Conservation (phyloP, 2,888 invertebrate species). For the Esperia sulphurella region DNA sequence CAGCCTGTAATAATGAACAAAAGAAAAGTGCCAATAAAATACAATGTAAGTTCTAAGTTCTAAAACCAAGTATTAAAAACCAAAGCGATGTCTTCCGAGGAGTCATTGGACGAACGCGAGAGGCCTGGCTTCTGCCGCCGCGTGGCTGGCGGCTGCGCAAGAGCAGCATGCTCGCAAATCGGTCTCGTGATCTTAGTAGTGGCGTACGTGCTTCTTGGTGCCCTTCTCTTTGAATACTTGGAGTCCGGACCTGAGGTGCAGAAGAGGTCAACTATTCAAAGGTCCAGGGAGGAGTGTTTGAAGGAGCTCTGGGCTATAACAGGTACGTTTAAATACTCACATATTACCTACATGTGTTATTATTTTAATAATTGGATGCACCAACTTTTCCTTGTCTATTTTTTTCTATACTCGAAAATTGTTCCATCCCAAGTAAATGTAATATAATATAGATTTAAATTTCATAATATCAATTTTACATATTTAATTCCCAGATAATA, state of each 20-base stretch:
- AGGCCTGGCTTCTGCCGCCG: conserved; percentile 37
- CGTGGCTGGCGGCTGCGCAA: conserved; percentile 51
- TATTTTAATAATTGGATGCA: too few relatives aligned
- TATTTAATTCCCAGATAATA: too few relatives aligned
- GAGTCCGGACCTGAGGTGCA: conserved; percentile 85
- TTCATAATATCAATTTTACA: too few relatives aligned
- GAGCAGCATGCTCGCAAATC: conserved; percentile 82
- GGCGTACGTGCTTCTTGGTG: conserved; percentile 86
- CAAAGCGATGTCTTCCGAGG: conserved; percentile 62
- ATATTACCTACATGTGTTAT: too few relatives aligned
- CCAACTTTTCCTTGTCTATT: too few relatives aligned
- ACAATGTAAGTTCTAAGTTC: conserved; percentile 21
- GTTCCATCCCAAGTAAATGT: too few relatives aligned
- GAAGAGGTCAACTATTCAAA: conserved; percentile 81
- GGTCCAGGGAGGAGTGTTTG: conserved; percentile 83
- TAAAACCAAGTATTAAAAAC: conserved; percentile 17
- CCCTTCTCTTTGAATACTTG: conserved; percentile 85
- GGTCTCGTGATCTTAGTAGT: conserved; percentile 86
- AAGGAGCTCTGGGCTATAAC: conserved; percentile 89
- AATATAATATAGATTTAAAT: too few relatives aligned
- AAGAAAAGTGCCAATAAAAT: conserved; percentile 19
- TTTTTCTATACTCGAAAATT: too few relatives aligned
- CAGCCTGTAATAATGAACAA: not conserved
- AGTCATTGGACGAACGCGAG: conserved; percentile 65
- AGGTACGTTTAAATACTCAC: conserved; percentile 72